Conservation (phyloP, 2,797 vertebrate species). For the Anomalospiza imberbis region DNA sequence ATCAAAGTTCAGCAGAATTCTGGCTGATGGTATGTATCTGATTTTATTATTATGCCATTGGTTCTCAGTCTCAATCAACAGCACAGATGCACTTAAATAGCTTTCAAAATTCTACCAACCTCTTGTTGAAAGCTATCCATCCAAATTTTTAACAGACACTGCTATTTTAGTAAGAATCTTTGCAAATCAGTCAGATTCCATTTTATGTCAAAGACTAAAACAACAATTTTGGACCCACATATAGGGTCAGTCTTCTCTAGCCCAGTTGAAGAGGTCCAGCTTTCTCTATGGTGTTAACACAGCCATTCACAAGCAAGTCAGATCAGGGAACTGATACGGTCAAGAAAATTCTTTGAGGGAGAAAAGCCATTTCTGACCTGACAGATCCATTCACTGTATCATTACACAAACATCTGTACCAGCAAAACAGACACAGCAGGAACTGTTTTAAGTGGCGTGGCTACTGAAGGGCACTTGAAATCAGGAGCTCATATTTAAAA, state of each 20-base stretch:
- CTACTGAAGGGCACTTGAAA: conserved; percentile 49
- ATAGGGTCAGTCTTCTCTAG: neutral
- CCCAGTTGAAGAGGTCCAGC: neutral
- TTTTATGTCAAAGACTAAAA: neutral
- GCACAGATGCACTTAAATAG: neutral
- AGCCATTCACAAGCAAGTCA: neutral
- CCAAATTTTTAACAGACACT: neutral
- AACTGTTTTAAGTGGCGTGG: neutral
- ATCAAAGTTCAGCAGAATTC: neutral
- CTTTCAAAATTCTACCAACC: neutral
- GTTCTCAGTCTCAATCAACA: neutral
- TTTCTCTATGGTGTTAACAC: neutral
- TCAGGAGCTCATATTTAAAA: conserved; percentile 28
- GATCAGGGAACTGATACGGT: neutral
- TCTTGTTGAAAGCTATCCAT: neutral
- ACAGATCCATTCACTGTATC: neutral
- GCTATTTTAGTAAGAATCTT: neutral
- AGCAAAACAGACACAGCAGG: conserved; percentile 23
- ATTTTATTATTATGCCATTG: neutral
- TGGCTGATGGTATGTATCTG: neutral
- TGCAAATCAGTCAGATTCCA: neutral
- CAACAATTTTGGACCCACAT: neutral
- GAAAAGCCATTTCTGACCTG: neutral
- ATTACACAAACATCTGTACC: conserved; percentile 15
- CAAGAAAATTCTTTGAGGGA: neutral